phyloP scores from a whole-genome alignment of 2,113 vertebrate species.

The Zosterops hypoxanthus region DNA sequence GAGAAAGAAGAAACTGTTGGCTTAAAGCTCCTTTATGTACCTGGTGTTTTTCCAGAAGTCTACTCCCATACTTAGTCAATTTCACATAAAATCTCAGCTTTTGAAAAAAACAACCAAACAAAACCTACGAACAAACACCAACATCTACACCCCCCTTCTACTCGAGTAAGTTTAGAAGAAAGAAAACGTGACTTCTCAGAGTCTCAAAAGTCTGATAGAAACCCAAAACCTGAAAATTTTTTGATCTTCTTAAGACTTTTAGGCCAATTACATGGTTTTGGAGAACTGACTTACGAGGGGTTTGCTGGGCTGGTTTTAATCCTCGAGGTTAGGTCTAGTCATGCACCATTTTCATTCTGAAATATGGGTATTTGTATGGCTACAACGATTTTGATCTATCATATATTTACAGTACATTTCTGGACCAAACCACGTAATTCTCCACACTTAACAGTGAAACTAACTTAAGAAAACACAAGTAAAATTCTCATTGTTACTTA shows the following conservation, averaged over 20 bases:
- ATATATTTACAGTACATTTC: background rate
- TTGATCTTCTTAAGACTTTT: background rate
- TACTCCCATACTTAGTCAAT: fast-evolving
- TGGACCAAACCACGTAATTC: background rate
- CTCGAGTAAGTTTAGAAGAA: background rate
- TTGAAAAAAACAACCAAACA: background rate
- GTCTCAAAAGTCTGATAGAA: background rate
- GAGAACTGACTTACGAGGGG: background rate
- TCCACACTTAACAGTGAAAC: background rate
- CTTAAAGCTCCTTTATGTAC: background rate
- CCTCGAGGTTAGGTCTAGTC: background rate
- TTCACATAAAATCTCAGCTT: background rate
- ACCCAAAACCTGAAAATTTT: background rate
- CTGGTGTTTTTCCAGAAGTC: background rate
- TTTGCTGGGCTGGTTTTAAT: background rate
- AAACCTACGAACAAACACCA: background rate
- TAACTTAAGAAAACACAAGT: background rate
- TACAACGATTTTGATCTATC: background rate
- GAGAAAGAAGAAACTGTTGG: background rate
- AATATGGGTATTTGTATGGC: background rate
- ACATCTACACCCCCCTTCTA: background rate
- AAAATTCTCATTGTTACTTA: background rate
- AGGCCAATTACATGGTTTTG: background rate
- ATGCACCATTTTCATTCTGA: background rate
- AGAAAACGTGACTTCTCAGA: background rate